A percentile compares a stretch with the other conserved stretches of the same genome.
Conservation (phyloP, 2,888 invertebrate genomes). For the Ceraclea dissimilis region DNA sequence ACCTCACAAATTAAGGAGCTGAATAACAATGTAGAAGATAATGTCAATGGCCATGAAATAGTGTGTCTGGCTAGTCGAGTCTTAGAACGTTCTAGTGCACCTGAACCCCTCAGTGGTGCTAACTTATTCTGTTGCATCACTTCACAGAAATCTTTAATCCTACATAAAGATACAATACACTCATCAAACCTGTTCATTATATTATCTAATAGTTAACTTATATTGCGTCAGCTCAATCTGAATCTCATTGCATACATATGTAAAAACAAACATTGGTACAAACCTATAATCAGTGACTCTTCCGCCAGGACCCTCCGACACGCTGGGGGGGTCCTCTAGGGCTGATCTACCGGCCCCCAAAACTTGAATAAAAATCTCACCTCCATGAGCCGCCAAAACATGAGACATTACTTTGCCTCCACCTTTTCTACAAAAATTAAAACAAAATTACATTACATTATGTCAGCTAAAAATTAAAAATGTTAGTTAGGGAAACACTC, state of each 20-base stretch:
- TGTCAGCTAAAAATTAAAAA: background rate
- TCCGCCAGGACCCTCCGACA: constrained; percentile 91
- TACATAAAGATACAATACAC: too few species aligned
- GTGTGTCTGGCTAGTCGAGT: constrained; percentile 69
- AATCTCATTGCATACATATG: too few species aligned
- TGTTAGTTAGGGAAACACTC: background rate
- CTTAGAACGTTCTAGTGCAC: constrained; percentile 58
- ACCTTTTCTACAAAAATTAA: constrained; percentile 47
- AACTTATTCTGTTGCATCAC: constrained; percentile 80
- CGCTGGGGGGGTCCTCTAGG: constrained; percentile 90
- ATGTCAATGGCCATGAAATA: constrained; percentile 82
- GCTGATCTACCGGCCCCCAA: constrained; percentile 77
- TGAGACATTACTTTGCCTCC: constrained; percentile 88
- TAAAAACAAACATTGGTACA: too few species aligned
- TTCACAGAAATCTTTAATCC: constrained; percentile 77
- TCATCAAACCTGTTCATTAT: constrained; percentile 6
- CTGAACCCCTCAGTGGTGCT: constrained; percentile 57
- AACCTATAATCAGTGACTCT: constrained; percentile 86
- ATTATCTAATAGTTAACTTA: too few species aligned
- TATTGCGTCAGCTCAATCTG: too few species aligned
- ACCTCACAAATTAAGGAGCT: constrained; percentile 40
- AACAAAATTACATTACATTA: background rate
- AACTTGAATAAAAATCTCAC: constrained; percentile 93
- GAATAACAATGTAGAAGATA: constrained; percentile 81
- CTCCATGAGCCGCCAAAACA: constrained; percentile 87